phyloP scores from a whole-genome alignment of 2,113 vertebrate genomes.

The Microcebus lehilahytsara region DNA sequence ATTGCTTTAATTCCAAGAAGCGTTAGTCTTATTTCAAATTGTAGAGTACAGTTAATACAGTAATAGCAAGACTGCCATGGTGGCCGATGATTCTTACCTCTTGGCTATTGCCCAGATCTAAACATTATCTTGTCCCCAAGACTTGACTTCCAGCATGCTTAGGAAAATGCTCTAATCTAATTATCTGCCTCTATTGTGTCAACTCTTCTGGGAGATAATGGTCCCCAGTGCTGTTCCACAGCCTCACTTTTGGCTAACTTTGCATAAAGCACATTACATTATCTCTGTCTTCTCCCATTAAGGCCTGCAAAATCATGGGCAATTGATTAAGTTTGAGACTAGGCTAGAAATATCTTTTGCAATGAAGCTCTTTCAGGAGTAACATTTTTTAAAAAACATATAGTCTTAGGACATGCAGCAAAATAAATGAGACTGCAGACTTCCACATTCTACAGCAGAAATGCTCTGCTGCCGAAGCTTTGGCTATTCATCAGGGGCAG shows the following conservation, averaged over 20 bases:
- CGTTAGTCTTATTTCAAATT: background rate
- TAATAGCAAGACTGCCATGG: background rate
- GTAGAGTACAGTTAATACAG: background rate
- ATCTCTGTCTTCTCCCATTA: conserved; percentile 37
- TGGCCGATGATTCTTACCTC: background rate
- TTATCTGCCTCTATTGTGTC: background rate
- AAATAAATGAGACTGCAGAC: conserved; percentile 35
- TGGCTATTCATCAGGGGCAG: conserved; percentile 1
- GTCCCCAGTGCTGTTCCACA: background rate
- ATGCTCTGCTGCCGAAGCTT: background rate
- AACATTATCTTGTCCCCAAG: background rate
- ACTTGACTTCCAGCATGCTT: conserved; percentile 49
- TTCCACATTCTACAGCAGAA: background rate
- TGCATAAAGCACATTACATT: background rate
- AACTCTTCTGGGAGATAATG: conserved; percentile 15
- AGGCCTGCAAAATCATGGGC: conserved; percentile 2
- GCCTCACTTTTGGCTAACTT: conserved; percentile 37
- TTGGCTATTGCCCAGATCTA: conserved; percentile 40
- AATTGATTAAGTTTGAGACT: background rate
- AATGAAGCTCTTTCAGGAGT: conserved; percentile 4
- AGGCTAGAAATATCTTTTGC: conserved; percentile 61
- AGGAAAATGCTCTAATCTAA: conserved; percentile 43
- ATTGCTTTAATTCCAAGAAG: background rate
- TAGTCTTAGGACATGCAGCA: conserved; percentile 34
- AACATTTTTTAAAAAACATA: background rate